Evolutionary conservation across 2,888 invertebrate species (phyloP).

Genomic region (Crocallis elinguaria): DNA sequence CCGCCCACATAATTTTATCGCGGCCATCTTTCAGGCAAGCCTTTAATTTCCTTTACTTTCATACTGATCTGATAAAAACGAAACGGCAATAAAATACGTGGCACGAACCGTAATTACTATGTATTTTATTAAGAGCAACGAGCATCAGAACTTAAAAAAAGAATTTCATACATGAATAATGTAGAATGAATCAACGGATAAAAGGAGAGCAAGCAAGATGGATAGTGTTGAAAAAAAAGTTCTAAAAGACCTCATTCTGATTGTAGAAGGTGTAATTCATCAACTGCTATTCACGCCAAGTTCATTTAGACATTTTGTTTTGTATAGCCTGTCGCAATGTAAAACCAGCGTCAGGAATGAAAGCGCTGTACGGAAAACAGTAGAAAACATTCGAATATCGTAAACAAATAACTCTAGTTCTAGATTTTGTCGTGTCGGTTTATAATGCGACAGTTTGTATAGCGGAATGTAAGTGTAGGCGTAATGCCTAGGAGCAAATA

Average conservation of each 20-base stretch:
- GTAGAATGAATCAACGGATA: conserved; percentile 19
- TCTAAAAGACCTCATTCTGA: conserved; percentile 26
- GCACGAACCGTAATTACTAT: conserved; percentile 19
- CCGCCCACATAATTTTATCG: conserved; percentile 28
- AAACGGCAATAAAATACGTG: conserved; percentile 23
- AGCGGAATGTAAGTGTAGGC: conserved; percentile 23
- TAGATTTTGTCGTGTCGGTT: conserved; percentile 5
- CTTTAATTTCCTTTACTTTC: conserved; percentile 25
- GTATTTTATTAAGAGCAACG: conserved; percentile 12
- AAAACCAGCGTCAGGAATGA: conserved; percentile 6
- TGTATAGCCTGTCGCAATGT: conserved; percentile 14
- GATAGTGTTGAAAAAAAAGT: conserved; percentile 19
- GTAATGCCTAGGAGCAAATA: conserved; percentile 29
- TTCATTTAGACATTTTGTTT: conserved; percentile 27
- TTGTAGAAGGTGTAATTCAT: conserved; percentile 29
- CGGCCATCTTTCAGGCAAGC: conserved; percentile 22
- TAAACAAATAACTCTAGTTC: conserved; percentile 9
- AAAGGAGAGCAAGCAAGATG: conserved; percentile 24
- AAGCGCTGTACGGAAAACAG: conserved; percentile 2
- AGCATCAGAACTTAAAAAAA: conserved; percentile 8
- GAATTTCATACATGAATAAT: conserved; percentile 17
- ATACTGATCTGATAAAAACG: conserved; percentile 24
- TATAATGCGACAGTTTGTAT: conserved; percentile 16
- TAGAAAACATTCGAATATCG: conserved; percentile 3
- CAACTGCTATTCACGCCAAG: conserved; percentile 25